Evolutionary conservation across 1,140 invertebrate genomes (phyloP).

Genomic region (Macrobrachium rosenbergii): DNA sequence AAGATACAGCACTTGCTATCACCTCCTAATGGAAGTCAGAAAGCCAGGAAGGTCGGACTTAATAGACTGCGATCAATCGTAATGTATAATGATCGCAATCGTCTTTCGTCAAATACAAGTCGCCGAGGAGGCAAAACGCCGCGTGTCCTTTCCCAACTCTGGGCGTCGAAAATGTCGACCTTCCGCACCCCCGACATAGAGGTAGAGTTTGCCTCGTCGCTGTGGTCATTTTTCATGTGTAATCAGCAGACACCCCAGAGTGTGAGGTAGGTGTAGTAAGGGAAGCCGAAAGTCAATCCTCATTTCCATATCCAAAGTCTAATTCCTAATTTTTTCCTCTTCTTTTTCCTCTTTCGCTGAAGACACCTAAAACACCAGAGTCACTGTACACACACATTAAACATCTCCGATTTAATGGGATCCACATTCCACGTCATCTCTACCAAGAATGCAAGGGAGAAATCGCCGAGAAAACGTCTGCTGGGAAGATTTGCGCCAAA

Average conservation of each 20-base stretch:
- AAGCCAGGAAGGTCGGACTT: constrained; percentile 32
- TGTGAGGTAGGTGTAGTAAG: constrained; percentile 53
- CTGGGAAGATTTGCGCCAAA: constrained; percentile 27
- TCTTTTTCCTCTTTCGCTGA: no score
- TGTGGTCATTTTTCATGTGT: constrained; percentile 47
- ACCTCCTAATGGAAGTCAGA: background rate
- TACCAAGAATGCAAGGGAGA: no score
- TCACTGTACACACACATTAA: constrained; percentile 40
- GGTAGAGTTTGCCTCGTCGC: constrained; percentile 2
- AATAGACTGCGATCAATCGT: constrained; percentile 37
- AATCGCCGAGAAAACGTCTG: background rate
- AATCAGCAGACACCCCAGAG: constrained; percentile 51
- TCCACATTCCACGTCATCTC: background rate
- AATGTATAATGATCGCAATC: constrained; percentile 51
- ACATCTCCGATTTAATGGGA: constrained; percentile 15
- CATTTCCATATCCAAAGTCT: constrained; percentile 44
- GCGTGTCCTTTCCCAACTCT: background rate
- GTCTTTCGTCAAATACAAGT: constrained; percentile 49
- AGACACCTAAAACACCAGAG: constrained; percentile 29
- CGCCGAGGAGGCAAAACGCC: background rate
- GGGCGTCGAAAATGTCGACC: background rate
- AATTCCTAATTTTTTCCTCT: constrained; percentile 16
- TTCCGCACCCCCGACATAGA: background rate
- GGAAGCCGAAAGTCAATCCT: constrained; percentile 44
- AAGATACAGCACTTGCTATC: no score